Conservation (phyloP, 2,797 vertebrate genomes). For the Morelia viridis region DNA sequence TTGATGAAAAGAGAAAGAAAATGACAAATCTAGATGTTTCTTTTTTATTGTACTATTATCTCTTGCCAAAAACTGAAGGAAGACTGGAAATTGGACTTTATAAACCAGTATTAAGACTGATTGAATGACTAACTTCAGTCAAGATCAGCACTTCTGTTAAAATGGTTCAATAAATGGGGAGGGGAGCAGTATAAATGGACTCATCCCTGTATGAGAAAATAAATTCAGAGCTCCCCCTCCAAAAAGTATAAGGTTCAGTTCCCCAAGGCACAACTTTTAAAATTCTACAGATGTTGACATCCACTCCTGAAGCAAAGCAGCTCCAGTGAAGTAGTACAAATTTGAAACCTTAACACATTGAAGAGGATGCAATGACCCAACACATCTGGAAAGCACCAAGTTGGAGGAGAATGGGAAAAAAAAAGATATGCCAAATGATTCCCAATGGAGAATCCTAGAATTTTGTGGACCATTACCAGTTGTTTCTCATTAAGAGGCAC, state of each 20-base stretch:
- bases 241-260: not conserved
- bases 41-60: constrained; percentile 61
- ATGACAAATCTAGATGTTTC: constrained; percentile 54
- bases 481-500: not conserved
- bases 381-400: not conserved
- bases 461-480: not conserved
- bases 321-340: not conserved
- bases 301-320: not conserved
- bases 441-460: not conserved
- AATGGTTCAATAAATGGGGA: constrained; percentile 27
- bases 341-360: not conserved
- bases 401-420: not conserved
- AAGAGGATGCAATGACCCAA: not conserved
- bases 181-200: not conserved
- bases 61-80: constrained; percentile 62
- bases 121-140: constrained; percentile 61
- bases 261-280: not conserved
- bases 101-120: constrained; percentile 63
- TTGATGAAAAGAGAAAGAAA: constrained; percentile 54
- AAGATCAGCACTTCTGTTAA: constrained; percentile 53
- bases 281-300: not conserved
- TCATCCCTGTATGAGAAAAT: not conserved
- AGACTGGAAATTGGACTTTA: constrained; percentile 58
- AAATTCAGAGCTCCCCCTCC: not conserved
- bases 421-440: not conserved